Conservation (phyloP, 2,888 invertebrate species). For the Nemotelus pantherinus region DNA sequence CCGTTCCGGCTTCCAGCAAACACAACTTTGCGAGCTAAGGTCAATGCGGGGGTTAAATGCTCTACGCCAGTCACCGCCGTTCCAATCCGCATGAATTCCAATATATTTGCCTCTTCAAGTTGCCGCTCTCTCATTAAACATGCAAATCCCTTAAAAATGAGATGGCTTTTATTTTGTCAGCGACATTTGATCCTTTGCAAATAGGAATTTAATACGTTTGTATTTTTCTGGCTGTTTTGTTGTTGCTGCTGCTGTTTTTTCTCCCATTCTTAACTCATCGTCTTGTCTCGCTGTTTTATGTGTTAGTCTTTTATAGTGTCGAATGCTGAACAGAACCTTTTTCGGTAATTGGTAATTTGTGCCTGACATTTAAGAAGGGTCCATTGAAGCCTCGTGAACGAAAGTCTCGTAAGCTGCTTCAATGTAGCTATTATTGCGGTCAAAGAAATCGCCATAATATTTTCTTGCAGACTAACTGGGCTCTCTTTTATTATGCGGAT, state of each 20-base stretch:
- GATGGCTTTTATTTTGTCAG: slow-evolving; percentile 49
- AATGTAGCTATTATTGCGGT: slow-evolving; percentile 4
- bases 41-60: background rate
- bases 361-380: slow-evolving; percentile 28
- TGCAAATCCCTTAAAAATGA: slow-evolving; percentile 51
- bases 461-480: background rate
- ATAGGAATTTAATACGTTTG: slow-evolving; percentile 51
- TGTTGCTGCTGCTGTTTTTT: slow-evolving; percentile 14
- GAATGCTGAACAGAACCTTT: slow-evolving; percentile 23
- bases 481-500: slow-evolving; percentile 4
- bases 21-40: slow-evolving; percentile 1
- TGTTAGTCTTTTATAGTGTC: background rate
- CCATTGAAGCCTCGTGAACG: background rate
- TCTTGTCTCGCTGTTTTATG: background rate
- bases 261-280: slow-evolving; percentile 12
- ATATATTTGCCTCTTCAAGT: slow-evolving; percentile 44
- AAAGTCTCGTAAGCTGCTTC: slow-evolving; percentile 4
- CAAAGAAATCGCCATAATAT: slow-evolving; percentile 8
- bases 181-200: slow-evolving; percentile 50
- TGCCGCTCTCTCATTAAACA: slow-evolving; percentile 46
- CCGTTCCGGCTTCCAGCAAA: background rate
- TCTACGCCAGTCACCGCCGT: too few relatives aligned
- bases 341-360: slow-evolving; percentile 39
- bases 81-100: slow-evolving; percentile 42
- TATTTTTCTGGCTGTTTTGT: slow-evolving; percentile 28